Percentiles rank a stretch among this genome's conserved stretches.
Evolutionary conservation across 2,113 vertebrate genomes (phyloP).

Genomic region (Rhineura floridana): DNA sequence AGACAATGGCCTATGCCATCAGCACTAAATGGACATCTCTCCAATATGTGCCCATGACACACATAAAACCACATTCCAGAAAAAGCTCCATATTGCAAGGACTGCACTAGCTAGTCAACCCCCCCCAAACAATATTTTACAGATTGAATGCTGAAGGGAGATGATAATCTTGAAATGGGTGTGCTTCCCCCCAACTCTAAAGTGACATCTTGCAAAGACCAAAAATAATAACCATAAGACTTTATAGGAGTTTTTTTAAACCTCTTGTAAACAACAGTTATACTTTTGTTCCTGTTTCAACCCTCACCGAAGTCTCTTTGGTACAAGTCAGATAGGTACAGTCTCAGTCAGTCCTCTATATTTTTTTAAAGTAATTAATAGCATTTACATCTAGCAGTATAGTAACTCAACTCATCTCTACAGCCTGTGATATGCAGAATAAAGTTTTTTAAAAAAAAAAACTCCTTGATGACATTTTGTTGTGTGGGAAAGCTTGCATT

Average conservation of each 20-base stretch:
- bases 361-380: constrained; percentile 64
- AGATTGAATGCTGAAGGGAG: background rate
- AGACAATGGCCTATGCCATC: background rate
- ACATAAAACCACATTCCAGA: background rate
- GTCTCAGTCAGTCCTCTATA: constrained; percentile 47
- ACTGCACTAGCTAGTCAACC: background rate
- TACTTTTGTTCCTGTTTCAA: constrained; percentile 22
- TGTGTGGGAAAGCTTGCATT: constrained; percentile 75
- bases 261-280: background rate
- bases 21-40: background rate
- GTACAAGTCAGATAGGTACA: constrained; percentile 56
- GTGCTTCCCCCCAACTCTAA: background rate
- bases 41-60: background rate
- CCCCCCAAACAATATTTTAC: background rate
- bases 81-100: background rate
- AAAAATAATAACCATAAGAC: background rate
- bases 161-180: background rate
- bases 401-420: constrained; percentile 66
- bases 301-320: constrained; percentile 43
- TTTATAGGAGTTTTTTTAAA: background rate
- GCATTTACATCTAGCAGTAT: constrained; percentile 62
- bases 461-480: constrained; percentile 78
- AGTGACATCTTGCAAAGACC: background rate
- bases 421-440: constrained; percentile 71
- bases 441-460: constrained; percentile 58